Percentiles rank a stretch among this genome's conserved stretches.
Evolutionary conservation across 2,797 vertebrate genomes (phyloP).

Genomic region (Sebastes matsubarae): DNA sequence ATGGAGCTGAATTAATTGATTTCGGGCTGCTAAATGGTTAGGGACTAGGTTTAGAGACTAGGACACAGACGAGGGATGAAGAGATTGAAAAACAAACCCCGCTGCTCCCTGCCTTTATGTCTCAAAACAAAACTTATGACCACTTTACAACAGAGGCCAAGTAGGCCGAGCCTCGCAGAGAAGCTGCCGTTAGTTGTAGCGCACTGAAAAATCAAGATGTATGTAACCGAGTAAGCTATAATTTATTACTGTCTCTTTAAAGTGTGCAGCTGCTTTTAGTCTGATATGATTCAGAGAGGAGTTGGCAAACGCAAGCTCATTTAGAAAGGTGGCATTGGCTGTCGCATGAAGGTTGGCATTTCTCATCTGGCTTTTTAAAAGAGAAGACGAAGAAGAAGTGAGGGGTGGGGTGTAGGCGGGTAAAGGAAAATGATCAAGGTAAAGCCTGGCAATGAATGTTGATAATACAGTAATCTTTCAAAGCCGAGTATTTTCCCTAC

Average conservation of each 20-base stretch:
- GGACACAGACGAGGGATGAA: background rate
- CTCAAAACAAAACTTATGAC: background rate
- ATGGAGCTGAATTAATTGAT: conserved; percentile 20
- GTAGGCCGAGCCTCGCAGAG: background rate
- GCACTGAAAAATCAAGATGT: background rate
- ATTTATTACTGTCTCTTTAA: conserved; percentile 12
- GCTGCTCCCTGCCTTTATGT: background rate
- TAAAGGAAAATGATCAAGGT: background rate
- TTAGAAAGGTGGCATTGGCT: background rate
- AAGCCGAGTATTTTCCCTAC: background rate
- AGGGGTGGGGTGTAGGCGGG: background rate
- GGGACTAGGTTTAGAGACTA: background rate
- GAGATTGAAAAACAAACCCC: conserved; percentile 1
- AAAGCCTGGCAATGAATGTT: background rate
- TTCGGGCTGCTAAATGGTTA: background rate
- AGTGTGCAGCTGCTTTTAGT: conserved; percentile 2
- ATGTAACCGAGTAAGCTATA: background rate
- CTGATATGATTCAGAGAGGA: conserved; percentile 8
- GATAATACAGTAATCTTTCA: background rate
- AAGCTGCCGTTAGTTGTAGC: background rate
- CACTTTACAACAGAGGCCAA: conserved; percentile 15
- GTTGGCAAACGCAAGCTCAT: background rate
- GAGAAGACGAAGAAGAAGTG: background rate
- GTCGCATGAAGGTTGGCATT: background rate
- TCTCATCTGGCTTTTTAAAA: background rate